Evolutionary conservation across 1,140 invertebrate species (phyloP).

Genomic region (Platyura marginata): DNA sequence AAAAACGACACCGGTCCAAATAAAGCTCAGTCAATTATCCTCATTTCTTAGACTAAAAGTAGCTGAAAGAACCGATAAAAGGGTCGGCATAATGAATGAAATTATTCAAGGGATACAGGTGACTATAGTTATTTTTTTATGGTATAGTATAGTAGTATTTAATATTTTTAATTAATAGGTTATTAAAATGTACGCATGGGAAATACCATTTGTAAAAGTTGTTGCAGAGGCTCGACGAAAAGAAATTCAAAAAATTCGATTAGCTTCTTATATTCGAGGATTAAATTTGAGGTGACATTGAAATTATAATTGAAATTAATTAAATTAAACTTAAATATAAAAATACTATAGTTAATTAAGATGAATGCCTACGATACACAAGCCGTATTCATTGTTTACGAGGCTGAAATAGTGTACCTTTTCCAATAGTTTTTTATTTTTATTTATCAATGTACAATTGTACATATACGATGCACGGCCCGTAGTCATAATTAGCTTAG

Average conservation of each 20-base stretch:
- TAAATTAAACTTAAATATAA: too few relatives aligned
- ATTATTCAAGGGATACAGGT: slow-evolving; percentile 51
- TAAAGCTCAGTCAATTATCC: slow-evolving; percentile 32
- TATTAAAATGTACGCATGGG: slow-evolving; percentile 71
- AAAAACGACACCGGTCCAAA: slow-evolving; percentile 47
- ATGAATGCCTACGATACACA: too few relatives aligned
- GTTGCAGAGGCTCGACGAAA: slow-evolving; percentile 30
- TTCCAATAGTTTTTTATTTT: too few relatives aligned
- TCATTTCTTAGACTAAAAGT: slow-evolving; percentile 29
- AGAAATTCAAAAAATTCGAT: slow-evolving; percentile 47
- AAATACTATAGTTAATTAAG: too few relatives aligned
- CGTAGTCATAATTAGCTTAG: too few relatives aligned
- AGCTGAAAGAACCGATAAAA: slow-evolving; percentile 42
- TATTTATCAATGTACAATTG: too few relatives aligned
- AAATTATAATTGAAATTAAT: too few relatives aligned
- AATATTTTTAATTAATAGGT: too few relatives aligned
- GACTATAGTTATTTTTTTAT: slow-evolving; percentile 4
- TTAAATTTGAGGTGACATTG: slow-evolving; percentile 37
- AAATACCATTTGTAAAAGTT: slow-evolving; percentile 42
- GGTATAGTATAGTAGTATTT: too few relatives aligned
- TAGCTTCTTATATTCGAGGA: slow-evolving; percentile 48
- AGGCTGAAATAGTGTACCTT: too few relatives aligned
- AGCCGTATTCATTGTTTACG: too few relatives aligned
- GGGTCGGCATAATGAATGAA: slow-evolving; percentile 67
- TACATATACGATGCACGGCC: too few relatives aligned